Conservation (phyloP, 2,888 invertebrate genomes). For the Phyllotreta cruciferae region DNA sequence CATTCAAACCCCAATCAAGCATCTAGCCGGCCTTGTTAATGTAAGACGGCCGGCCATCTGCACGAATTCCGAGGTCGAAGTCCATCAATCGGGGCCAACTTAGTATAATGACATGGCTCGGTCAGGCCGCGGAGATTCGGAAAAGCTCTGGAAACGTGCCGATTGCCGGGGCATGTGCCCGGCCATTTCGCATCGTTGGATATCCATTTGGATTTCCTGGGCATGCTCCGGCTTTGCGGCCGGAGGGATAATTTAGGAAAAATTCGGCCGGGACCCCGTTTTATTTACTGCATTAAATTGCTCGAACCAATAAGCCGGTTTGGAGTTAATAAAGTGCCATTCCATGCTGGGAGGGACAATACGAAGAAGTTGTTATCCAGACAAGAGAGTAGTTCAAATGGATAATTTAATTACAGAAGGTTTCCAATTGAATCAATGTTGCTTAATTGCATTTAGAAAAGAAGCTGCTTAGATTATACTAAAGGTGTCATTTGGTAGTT, state of each 20-base stretch:
- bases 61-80: conserved; percentile 4
- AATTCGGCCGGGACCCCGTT: not conserved
- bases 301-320: too few relatives aligned
- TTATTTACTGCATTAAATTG: too few relatives aligned
- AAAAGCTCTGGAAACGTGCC: conserved; percentile 48
- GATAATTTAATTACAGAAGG: too few relatives aligned
- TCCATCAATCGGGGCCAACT: conserved; percentile 32
- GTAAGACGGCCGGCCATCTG: not conserved
- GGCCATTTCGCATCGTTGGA: conserved; percentile 13
- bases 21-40: not conserved
- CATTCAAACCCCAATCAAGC: not conserved
- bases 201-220: conserved; percentile 15
- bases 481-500: too few relatives aligned
- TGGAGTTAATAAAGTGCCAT: too few relatives aligned
- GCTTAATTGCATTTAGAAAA: too few relatives aligned
- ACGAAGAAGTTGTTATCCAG: too few relatives aligned
- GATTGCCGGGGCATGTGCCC: conserved; percentile 40
- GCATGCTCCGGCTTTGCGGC: conserved; percentile 8
- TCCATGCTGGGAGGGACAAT: too few relatives aligned
- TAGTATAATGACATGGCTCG: conserved; percentile 49
- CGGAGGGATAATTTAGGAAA: conserved; percentile 10
- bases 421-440: too few relatives aligned
- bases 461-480: too few relatives aligned
- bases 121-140: conserved; percentile 46
- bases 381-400: too few relatives aligned